These are phyloP conservation scores for Callionymus lyra DNA, from an alignment of 2,113 vertebrate species.

Conservation along the genomic window DNA sequence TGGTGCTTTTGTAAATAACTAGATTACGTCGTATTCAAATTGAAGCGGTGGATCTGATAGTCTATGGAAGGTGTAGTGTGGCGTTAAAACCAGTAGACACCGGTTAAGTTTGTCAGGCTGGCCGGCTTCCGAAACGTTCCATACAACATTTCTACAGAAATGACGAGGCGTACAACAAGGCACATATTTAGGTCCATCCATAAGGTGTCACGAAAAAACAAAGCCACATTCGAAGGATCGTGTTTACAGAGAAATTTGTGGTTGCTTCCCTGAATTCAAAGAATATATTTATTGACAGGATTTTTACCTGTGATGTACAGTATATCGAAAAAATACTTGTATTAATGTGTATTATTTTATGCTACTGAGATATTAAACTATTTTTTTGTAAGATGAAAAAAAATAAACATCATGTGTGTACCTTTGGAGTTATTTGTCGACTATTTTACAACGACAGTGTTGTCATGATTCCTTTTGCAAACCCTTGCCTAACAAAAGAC, in stretches of 20 bases:
- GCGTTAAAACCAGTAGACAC: conserved; percentile 22
- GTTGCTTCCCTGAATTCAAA: conserved; percentile 31
- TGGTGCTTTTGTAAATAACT: neutral
- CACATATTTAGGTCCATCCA: no score
- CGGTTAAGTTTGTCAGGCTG: conserved; percentile 19
- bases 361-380: conserved; percentile 20
- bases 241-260: conserved; percentile 27
- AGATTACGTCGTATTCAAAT: neutral
- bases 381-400: conserved; percentile 23
- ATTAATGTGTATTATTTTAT: conserved; percentile 25
- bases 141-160: neutral
- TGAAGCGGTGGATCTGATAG: neutral
- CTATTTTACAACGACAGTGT: no score
- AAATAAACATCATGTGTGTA: conserved; percentile 29
- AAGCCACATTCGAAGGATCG: conserved; percentile 9
- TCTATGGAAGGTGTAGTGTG: conserved; percentile 30
- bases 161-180: no score
- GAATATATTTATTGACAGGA: conserved; percentile 64
- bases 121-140: no score
- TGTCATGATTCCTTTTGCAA: no score
- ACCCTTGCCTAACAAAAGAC: no score
- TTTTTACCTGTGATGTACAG: conserved; percentile 63
- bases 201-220: neutral
- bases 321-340: conserved; percentile 24
- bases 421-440: neutral